Base-by-base conservation (phyloP, 2,888 invertebrate species). In the Apantesis nais region DNA sequence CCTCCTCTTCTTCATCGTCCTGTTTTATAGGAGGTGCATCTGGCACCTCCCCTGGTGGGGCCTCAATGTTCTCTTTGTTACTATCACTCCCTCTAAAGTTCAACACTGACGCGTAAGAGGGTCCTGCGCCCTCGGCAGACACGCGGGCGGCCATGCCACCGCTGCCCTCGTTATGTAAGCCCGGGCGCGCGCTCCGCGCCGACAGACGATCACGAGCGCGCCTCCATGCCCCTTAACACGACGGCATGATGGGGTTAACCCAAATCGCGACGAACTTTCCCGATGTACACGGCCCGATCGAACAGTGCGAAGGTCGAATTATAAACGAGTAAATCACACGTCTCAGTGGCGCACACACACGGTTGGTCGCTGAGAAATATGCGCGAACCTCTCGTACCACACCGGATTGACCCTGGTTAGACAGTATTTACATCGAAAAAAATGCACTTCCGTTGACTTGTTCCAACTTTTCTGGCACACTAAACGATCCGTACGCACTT, bases 81-180 rank as follows among this genome's bases (percentile, higher is more conserved):
- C 95, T 95, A 70, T 96, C 96, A 81, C 93, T 90, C 72, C 92
- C 94, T 87, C 93, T 94, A 86, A 96, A 96, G 94, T 96, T 96
- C 87, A 97, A 95, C 87, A 97, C 96, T 80, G 97, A 97, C 82
- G 97, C 97, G 92, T 97, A 97, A 70, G 97, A 97, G 85, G 96
- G 96, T 84, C 96, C 96, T 78, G 96, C 94, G 89, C 89, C 93
- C 93, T 94, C 93, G 82, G 91, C 91, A 85, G 93, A 93, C 87
- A 93, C 93, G 86, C 95, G 92, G 84, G 95, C 93, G 88, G 96
- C 96, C 92, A 96, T 96, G 82, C 96, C 91, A 83, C 92, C 88
- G 94, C 95, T 87, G 94, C 95, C 87, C 94, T 88, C 87, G 93
- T 94, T 94, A 95, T 95, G 89, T 94, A 95, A 95, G 93, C 86